A percentile compares a stretch with the other conserved stretches of the same genome.
phyloP scores from a whole-genome alignment of 2,113 vertebrate species.

The Martes martes region DNA sequence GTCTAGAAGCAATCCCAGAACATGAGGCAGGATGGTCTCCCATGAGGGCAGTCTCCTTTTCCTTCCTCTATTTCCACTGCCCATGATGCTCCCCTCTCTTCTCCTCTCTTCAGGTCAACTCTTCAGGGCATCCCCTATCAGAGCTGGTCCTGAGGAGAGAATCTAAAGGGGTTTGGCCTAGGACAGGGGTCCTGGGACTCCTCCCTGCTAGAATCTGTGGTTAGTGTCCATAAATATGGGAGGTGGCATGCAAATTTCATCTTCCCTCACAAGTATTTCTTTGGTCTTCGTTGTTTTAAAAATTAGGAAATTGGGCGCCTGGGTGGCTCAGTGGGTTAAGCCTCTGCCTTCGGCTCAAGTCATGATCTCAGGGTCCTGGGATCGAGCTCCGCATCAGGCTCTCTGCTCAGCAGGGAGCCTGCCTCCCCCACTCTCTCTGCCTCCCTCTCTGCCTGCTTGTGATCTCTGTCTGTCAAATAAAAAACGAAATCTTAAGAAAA shows the following conservation, averaged over 20 bases:
- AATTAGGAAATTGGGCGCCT: not conserved
- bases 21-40: not conserved
- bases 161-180: not conserved
- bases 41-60: not conserved
- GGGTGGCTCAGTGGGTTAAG: too few relatives aligned
- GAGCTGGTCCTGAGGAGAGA: not conserved
- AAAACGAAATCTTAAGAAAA: too few relatives aligned
- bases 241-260: not conserved
- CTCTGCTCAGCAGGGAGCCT: too few relatives aligned
- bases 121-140: not conserved
- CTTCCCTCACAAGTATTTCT: not conserved
- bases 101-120: not conserved
- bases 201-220: not conserved
- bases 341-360: too few relatives aligned
- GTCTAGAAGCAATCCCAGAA: not conserved
- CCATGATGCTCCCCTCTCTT: not conserved
- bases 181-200: not conserved
- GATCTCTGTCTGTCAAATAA: too few relatives aligned
- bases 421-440: too few relatives aligned
- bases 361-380: too few relatives aligned
- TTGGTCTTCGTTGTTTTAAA: not conserved
- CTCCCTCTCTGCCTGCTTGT: too few relatives aligned
- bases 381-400: too few relatives aligned
- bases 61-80: not conserved
- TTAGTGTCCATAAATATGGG: not conserved